These are phyloP conservation scores for Dinocampus coccinellae DNA, from an alignment of 2,888 invertebrate species.

Conservation along the genomic window DNA sequence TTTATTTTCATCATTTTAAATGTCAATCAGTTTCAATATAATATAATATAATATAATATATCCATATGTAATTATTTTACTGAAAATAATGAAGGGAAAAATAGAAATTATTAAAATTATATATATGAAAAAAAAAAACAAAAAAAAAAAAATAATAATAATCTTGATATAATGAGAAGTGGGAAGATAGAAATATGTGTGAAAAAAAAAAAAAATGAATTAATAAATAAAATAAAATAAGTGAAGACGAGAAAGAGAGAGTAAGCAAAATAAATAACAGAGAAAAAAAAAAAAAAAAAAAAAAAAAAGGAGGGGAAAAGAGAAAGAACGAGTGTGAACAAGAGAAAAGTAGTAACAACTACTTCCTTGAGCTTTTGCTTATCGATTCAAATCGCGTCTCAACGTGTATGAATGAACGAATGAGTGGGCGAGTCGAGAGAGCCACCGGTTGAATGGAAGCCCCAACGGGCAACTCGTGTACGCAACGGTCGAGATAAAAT, in stretches of 20 bases:
- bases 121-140: too few species aligned
- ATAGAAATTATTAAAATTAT: not conserved
- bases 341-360: conserved; percentile 44
- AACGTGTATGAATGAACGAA: conserved; percentile 67
- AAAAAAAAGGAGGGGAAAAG: conserved; percentile 39
- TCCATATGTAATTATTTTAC: not conserved
- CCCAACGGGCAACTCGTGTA: not conserved
- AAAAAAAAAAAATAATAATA: too few species aligned
- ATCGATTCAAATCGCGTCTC: conserved; percentile 68
- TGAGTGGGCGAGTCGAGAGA: conserved; percentile 63
- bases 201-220: too few species aligned
- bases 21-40: not conserved
- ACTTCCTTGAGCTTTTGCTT: conserved; percentile 57
- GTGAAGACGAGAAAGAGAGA: too few species aligned
- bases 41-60: not conserved
- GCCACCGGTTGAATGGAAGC: conserved; percentile 65
- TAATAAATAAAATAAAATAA: too few species aligned
- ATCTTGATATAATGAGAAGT: too few species aligned
- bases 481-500: not conserved
- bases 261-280: too few species aligned
- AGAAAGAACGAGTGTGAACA: conserved; percentile 32
- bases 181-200: too few species aligned
- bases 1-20: conserved; percentile 4
- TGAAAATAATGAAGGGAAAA: not conserved
- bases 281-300: not conserved